phyloP scores from a whole-genome alignment of 2,797 vertebrate species.

The Gymnothorax javanicus region DNA sequence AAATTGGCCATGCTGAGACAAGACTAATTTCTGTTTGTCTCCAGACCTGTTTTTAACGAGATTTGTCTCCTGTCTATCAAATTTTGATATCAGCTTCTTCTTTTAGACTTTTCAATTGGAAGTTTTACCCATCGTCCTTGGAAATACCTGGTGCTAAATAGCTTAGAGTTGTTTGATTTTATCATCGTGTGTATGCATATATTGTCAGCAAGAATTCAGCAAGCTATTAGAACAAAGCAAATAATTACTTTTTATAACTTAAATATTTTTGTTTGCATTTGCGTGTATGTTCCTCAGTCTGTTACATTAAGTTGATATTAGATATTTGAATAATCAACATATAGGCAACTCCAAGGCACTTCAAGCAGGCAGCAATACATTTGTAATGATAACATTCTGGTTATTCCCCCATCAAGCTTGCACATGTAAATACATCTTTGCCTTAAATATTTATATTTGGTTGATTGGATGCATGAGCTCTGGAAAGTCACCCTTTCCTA shows the following conservation, averaged over 20 bases:
- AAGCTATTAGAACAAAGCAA: neutral
- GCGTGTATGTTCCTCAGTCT: neutral
- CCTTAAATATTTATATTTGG: neutral
- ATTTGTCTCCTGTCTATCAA: slow-evolving; percentile 9
- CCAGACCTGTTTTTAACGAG: neutral
- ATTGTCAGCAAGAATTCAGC: neutral
- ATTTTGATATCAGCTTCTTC: neutral
- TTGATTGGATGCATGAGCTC: neutral
- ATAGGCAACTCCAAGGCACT: neutral
- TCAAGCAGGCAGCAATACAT: neutral
- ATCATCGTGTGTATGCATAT: neutral
- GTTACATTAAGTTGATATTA: neutral
- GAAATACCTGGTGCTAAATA: neutral
- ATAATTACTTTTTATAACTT: neutral
- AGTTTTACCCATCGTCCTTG: neutral
- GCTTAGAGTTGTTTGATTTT: neutral
- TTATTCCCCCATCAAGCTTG: neutral
- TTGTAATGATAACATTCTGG: too few species aligned
- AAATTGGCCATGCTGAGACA: slow-evolving; percentile 24
- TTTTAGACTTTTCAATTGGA: neutral
- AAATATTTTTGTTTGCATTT: neutral
- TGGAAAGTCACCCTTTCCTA: neutral
- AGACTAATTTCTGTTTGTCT: slow-evolving; percentile 31
- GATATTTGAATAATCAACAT: neutral
- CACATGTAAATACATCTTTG: neutral